Percentiles rank a stretch among this genome's conserved stretches.
Conservation (phyloP, 2,888 invertebrate genomes). For the Diaphora mendica region DNA sequence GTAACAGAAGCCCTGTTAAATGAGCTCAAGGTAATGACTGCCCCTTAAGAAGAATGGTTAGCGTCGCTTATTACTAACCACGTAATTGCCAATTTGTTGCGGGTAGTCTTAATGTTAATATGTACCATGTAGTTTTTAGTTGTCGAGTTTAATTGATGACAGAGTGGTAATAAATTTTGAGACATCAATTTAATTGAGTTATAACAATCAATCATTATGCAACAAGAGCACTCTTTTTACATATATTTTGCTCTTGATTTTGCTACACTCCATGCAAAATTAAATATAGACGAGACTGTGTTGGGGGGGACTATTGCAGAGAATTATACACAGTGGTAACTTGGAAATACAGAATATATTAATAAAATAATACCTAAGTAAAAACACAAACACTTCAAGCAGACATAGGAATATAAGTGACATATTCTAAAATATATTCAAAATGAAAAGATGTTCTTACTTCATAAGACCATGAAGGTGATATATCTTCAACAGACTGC, state of each 20-base stretch:
- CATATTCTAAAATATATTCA: no score
- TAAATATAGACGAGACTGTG: no score
- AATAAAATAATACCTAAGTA: no score
- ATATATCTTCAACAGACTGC: no score
- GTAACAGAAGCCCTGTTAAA: slow-evolving; percentile 81
- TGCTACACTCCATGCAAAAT: no score
- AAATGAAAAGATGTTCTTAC: no score
- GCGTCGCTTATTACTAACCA: slow-evolving; percentile 60
- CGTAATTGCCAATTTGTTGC: slow-evolving; percentile 75
- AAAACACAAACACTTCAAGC: no score
- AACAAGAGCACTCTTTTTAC: not conserved
- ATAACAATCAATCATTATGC: not conserved
- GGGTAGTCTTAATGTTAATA: slow-evolving; percentile 31
- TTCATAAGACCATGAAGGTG: no score
- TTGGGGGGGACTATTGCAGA: no score
- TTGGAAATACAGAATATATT: no score
- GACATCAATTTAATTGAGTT: not conserved
- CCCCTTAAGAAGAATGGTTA: slow-evolving; percentile 71
- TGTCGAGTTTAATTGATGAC: slow-evolving; percentile 9
- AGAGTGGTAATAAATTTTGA: not conserved
- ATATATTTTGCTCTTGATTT: not conserved
- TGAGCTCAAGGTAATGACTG: slow-evolving; percentile 75
- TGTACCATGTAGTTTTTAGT: slow-evolving; percentile 13
- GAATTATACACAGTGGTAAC: no score
- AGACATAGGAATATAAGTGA: no score